phyloP scores from a whole-genome alignment of 1,140 invertebrate genomes.

The Drosophila ironensis region DNA sequence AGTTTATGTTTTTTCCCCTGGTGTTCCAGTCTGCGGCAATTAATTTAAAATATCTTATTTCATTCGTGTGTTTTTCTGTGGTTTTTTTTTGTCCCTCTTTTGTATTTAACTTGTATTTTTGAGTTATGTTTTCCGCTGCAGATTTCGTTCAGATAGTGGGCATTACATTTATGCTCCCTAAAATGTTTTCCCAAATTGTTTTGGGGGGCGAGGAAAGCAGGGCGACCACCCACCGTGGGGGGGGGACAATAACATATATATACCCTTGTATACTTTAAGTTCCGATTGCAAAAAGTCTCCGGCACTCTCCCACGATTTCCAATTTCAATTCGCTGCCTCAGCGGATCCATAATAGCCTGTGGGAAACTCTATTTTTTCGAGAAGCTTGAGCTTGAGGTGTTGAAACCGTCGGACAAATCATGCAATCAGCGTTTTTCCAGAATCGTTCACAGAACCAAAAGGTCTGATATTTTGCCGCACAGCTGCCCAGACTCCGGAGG shows the following conservation, averaged over 20 bases:
- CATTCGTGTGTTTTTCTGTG: constrained; percentile 59
- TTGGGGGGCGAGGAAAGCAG: background rate
- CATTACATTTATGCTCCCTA: constrained; percentile 68
- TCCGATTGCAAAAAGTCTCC: background rate
- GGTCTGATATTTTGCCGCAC: too few relatives aligned
- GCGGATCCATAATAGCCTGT: background rate
- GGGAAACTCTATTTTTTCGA: background rate
- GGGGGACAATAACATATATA: too few relatives aligned
- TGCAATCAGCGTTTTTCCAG: background rate
- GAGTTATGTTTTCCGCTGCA: constrained; percentile 78
- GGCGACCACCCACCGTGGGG: constrained; percentile 16
- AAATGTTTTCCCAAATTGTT: constrained; percentile 45
- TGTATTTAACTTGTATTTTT: constrained; percentile 60
- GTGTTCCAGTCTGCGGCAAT: constrained; percentile 46
- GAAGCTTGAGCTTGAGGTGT: background rate
- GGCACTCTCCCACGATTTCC: background rate
- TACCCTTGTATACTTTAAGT: too few relatives aligned
- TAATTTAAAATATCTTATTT: constrained; percentile 79
- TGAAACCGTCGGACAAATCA: background rate
- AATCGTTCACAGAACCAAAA: too few relatives aligned
- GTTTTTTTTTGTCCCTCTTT: constrained; percentile 38
- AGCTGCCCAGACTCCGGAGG: background rate
- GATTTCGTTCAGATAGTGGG: constrained; percentile 70
- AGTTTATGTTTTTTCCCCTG: constrained; percentile 7
- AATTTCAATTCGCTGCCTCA: background rate